Evolutionary conservation across 2,888 invertebrate species (phyloP), one percentile per base, ranked within the genome.

Genomic region (Acronicta aceris): DNA sequence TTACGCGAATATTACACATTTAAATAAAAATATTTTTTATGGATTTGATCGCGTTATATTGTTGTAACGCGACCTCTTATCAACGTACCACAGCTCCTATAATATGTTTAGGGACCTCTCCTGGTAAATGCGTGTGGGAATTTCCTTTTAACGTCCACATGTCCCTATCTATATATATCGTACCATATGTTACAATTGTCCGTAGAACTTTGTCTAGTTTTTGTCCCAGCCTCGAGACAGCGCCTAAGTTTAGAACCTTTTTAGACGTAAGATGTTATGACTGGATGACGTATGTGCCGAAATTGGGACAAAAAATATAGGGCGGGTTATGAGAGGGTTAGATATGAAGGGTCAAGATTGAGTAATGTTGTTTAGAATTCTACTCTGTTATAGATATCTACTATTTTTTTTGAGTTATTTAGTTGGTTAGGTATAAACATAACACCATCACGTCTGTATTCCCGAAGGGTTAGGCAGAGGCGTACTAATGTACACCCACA

Each of bases 111-210:
- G 78, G 73, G 78, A 76, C 68, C 74, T 73, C 75, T 79, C 71
- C 71, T 60, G 73, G 82, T 78, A 83, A 84, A 84, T 83, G 82
- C 84, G 81, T 84, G 83, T 82, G 86, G 82, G 85, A 85, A 84
- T 84, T 82, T 82, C 81, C 81, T 84, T 79, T 81, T 74, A 75
- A 57, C 73, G 73, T 70, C 76, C 81, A 84, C 79, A 69, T 84
- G 85, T 71, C 71, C 66, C 63, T 61, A 59, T 65, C 59, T 48
- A 46, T 53, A 66, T 68, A 65, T 65, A 71, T 71, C 65, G 55
- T 67, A 55, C 54, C 63, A 42, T 70, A 76, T 59, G 71, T 71
- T 76, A 78, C 73, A 74, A 67, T 51, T 65, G 59, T 59, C 48
- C 40, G 43, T 13, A 16, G 56, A 49, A 47, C 57, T 61, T 64